Evolutionary conservation across 1,140 invertebrate genomes (phyloP).

Genomic region (Belonocnema kinseyi): DNA sequence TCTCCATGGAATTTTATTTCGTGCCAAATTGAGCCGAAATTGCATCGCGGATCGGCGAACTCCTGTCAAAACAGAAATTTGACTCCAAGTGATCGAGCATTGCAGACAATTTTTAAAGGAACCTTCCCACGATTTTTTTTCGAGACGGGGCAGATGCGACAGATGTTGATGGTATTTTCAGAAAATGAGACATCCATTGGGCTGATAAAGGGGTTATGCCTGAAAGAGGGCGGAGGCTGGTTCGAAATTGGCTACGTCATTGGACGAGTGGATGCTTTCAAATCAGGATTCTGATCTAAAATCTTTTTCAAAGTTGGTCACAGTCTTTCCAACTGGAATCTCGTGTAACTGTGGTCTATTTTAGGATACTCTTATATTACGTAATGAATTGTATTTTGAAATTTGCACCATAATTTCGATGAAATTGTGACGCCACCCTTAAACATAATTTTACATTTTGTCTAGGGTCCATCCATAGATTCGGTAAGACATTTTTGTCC

Average conservation of each 20-base stretch:
- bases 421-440: no score
- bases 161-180: conserved; percentile 44
- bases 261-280: neutral
- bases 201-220: conserved; percentile 13
- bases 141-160: conserved; percentile 23
- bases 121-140: conserved; percentile 35
- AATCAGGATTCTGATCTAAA: no score
- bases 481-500: no score
- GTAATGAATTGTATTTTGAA: no score
- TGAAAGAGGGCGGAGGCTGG: neutral
- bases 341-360: no score
- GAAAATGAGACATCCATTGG: conserved; percentile 46
- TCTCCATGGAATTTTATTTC: conserved; percentile 34
- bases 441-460: no score
- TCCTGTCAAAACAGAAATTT: conserved; percentile 74
- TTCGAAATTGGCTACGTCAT: conserved; percentile 39
- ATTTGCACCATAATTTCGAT: no score
- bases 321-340: no score
- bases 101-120: conserved; percentile 42
- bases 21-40: conserved; percentile 33
- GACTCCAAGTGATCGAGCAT: conserved; percentile 51
- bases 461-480: no score
- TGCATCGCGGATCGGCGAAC: conserved; percentile 63
- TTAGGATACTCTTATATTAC: no score
- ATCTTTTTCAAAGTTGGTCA: no score